A percentile compares a stretch with the other conserved stretches of the same genome.
phyloP scores from a whole-genome alignment of 2,888 invertebrate species.

The Argyresthia goedartella region DNA sequence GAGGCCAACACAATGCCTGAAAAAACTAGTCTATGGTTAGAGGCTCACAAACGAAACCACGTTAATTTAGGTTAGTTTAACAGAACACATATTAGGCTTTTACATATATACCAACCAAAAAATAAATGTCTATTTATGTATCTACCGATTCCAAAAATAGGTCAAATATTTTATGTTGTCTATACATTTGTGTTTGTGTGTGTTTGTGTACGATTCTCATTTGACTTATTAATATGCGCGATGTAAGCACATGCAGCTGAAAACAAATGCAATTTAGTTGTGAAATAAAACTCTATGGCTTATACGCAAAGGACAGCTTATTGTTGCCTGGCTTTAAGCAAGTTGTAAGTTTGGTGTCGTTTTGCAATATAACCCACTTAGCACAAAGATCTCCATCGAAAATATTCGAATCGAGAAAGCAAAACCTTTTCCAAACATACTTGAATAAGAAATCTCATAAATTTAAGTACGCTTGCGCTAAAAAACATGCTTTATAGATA shows the following conservation, averaged over 20 bases:
- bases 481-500: not conserved
- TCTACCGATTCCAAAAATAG: not conserved
- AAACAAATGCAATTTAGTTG: not conserved
- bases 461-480: not conserved
- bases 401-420: too few species aligned
- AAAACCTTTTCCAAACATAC: too few species aligned
- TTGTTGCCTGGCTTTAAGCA: too few species aligned
- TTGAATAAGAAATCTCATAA: too few species aligned
- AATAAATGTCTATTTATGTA: too few species aligned
- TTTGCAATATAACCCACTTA: too few species aligned
- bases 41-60: not conserved
- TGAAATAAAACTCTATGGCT: not conserved
- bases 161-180: not conserved
- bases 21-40: conserved; percentile 24
- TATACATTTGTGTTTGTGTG: conserved; percentile 1
- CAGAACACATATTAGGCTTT: not conserved
- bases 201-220: not conserved
- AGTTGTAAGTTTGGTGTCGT: too few species aligned
- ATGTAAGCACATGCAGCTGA: conserved; percentile 5
- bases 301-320: not conserved
- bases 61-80: not conserved
- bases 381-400: too few species aligned
- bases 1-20: conserved; percentile 47
- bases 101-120: not conserved
- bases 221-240: not conserved